Evolutionary conservation across 2,113 vertebrate species (phyloP).

Genomic region (Boulengeromyrus knoepffleri): DNA sequence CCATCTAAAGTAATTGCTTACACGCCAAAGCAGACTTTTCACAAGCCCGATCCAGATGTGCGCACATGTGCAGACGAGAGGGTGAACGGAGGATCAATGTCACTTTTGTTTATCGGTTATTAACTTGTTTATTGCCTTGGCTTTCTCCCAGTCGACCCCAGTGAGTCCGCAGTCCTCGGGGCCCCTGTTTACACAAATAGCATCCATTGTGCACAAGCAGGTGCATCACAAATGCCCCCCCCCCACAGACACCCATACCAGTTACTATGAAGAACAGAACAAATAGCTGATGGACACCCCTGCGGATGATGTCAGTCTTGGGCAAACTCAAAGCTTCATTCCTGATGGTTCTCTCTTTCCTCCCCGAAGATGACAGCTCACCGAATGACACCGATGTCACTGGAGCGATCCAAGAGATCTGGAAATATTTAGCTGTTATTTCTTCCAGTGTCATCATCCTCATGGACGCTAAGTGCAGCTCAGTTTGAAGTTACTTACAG

Average conservation of each 20-base stretch:
- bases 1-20: slow-evolving; percentile 50
- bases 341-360: not conserved
- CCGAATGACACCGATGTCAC: not conserved
- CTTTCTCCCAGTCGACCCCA: not conserved
- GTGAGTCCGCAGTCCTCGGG: not conserved
- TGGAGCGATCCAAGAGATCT: not conserved
- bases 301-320: not conserved
- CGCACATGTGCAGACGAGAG: not conserved
- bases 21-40: slow-evolving; percentile 37
- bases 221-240: not conserved
- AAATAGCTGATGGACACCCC: not conserved
- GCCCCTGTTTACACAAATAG: not conserved
- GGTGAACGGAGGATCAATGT: not conserved
- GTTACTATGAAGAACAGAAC: not conserved
- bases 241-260: not conserved
- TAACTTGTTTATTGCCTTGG: not conserved
- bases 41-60: slow-evolving; percentile 55
- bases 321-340: not conserved
- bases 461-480: not conserved
- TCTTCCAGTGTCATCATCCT: not conserved
- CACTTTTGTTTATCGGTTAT: not conserved
- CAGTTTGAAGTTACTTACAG: not conserved
- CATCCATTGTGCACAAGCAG: not conserved
- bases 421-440: slow-evolving; percentile 8
- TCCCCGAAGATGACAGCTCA: not conserved